These are phyloP conservation scores for Meteorus cinctellus DNA, from an alignment of 2,888 invertebrate species.

Conservation along the genomic window DNA sequence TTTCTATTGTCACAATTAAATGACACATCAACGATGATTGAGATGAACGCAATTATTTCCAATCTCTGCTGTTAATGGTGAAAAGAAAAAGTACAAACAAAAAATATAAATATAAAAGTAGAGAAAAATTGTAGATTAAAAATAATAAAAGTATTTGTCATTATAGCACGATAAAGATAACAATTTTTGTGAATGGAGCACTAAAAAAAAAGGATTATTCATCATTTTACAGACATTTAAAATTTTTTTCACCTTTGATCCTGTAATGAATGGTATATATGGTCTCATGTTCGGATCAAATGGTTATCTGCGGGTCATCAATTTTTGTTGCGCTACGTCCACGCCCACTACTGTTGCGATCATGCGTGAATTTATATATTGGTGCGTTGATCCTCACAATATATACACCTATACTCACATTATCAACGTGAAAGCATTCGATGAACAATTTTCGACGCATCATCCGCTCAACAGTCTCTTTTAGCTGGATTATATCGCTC, in stretches of 20 bases:
- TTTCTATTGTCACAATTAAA: not conserved
- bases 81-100: not conserved
- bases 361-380: constrained; percentile 44
- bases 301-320: constrained; percentile 50
- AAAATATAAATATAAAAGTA: too few species aligned
- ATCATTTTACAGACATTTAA: not conserved
- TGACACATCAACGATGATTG: not conserved
- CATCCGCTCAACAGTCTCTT: constrained; percentile 26
- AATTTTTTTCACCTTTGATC: constrained; percentile 34
- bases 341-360: constrained; percentile 42
- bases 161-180: too few species aligned
- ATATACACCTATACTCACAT: too few species aligned
- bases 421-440: constrained; percentile 7
- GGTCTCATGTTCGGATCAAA: constrained; percentile 35
- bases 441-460: constrained; percentile 38
- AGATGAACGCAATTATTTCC: not conserved
- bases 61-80: not conserved
- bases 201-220: too few species aligned
- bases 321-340: constrained; percentile 46
- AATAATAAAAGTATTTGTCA: too few species aligned
- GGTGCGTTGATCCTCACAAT: not conserved
- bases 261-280: constrained; percentile 43
- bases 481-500: constrained; percentile 27
- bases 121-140: too few species aligned
- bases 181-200: too few species aligned